Conservation (phyloP, 1,140 invertebrate species). For the Hycleus cichorii region DNA sequence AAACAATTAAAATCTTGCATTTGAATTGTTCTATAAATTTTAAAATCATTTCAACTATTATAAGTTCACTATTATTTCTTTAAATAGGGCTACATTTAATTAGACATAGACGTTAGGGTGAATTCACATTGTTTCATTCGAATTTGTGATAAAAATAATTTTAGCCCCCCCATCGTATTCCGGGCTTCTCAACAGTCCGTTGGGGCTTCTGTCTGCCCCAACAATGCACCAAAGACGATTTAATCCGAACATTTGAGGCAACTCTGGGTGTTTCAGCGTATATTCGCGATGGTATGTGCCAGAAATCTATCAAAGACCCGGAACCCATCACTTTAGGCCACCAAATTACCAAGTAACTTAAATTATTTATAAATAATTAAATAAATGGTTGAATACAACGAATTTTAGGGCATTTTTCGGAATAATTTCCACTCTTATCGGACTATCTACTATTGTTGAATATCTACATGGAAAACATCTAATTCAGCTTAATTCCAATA, state of each 20-base stretch:
- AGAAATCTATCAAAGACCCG: conserved; percentile 3
- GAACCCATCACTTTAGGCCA: neutral
- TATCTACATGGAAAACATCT: neutral
- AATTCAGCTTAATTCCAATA: neutral
- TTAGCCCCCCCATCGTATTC: conserved; percentile 55
- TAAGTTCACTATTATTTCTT: too few species aligned
- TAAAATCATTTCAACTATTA: too few species aligned
- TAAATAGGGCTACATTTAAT: too few species aligned
- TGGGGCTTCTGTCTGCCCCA: conserved; percentile 57
- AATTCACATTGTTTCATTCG: too few species aligned
- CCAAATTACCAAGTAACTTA: too few species aligned
- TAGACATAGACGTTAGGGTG: too few species aligned
- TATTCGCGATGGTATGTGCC: conserved; percentile 22
- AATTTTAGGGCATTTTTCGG: conserved; percentile 9
- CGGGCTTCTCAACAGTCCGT: conserved; percentile 50
- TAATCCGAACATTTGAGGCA: conserved; percentile 39
- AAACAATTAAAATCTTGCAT: neutral
- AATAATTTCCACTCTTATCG: conserved; percentile 6
- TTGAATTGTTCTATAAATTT: too few species aligned
- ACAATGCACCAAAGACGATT: conserved; percentile 49
- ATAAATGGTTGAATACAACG: conserved; percentile 7
- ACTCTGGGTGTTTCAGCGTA: conserved; percentile 18
- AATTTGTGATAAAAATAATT: conserved; percentile 15
- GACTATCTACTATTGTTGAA: neutral
- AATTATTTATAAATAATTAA: neutral